Percentiles rank a stretch among this genome's conserved stretches.
phyloP scores from a whole-genome alignment of 2,888 invertebrate genomes.

The Saturnia japonica region DNA sequence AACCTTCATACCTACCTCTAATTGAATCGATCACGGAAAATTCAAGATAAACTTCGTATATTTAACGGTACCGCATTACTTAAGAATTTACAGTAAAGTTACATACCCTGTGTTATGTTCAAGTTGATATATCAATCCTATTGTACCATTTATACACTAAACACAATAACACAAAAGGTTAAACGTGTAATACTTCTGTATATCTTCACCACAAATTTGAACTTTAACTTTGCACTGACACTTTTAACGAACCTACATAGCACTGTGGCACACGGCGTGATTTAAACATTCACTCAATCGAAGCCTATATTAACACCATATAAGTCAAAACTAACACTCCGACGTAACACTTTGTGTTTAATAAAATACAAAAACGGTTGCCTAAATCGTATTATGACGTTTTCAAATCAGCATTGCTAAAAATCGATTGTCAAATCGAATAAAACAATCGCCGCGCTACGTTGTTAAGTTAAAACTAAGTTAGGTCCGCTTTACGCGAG shows the following conservation, averaged over 20 bases:
- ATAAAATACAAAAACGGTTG: constrained; percentile 50
- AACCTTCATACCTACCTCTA: constrained; percentile 10
- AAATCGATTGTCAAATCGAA: constrained; percentile 57
- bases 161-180: constrained; percentile 55
- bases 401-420: constrained; percentile 64
- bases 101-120: constrained; percentile 71
- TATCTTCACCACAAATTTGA: constrained; percentile 68
- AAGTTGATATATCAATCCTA: constrained; percentile 67
- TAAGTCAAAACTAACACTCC: constrained; percentile 45
- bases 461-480: constrained; percentile 78
- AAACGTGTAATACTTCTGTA: constrained; percentile 57
- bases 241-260: constrained; percentile 73
- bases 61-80: constrained; percentile 20
- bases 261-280: constrained; percentile 72
- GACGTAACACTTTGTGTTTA: constrained; percentile 49
- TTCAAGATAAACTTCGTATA: constrained; percentile 18
- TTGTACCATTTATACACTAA: constrained; percentile 52
- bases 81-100: constrained; percentile 9
- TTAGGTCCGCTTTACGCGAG: constrained; percentile 70
- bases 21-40: constrained; percentile 20
- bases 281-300: constrained; percentile 71
- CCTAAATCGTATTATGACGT: constrained; percentile 60
- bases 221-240: constrained; percentile 73
- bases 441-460: constrained; percentile 66
- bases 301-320: constrained; percentile 57